phyloP scores from a whole-genome alignment of 1,140 invertebrate genomes.

The Polypedilum pembai region DNA sequence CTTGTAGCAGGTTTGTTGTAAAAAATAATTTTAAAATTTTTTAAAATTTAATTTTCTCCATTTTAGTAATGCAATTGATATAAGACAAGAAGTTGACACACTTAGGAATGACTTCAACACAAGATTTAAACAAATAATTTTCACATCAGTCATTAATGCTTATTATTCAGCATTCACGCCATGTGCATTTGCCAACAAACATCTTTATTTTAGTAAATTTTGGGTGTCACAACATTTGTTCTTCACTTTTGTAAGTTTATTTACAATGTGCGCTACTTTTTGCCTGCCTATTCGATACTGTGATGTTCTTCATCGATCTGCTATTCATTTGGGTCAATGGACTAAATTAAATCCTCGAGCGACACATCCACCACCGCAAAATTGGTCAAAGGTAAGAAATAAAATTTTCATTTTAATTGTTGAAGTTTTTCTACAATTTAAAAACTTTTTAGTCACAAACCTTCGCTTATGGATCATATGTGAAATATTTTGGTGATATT shows the following conservation, averaged over 20 bases:
- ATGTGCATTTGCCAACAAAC: constrained; percentile 75
- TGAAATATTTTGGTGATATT: constrained; percentile 68
- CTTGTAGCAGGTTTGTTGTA: not conserved
- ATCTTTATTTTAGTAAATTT: constrained; percentile 75
- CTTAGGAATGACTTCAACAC: constrained; percentile 81
- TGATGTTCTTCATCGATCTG: constrained; percentile 80
- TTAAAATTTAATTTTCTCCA: constrained; percentile 33
- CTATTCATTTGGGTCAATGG: constrained; percentile 85
- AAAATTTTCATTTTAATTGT: too few species aligned
- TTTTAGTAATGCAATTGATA: constrained; percentile 50
- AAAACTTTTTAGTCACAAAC: constrained; percentile 45
- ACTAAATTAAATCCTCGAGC: constrained; percentile 49
- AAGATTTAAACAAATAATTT: constrained; percentile 80
- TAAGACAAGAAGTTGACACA: constrained; percentile 77
- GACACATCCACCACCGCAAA: constrained; percentile 47
- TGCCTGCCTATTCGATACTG: constrained; percentile 64
- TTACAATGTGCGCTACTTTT: constrained; percentile 73
- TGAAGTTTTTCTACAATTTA: too few species aligned
- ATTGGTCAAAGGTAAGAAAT: constrained; percentile 56
- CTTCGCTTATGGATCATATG: constrained; percentile 71
- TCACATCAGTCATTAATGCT: constrained; percentile 79
- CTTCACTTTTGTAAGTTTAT: constrained; percentile 73
- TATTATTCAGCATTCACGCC: constrained; percentile 89
- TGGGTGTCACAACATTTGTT: constrained; percentile 76
- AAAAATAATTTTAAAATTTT: not conserved